Percentiles rank a stretch among this genome's conserved stretches.
Conservation (phyloP, 2,113 vertebrate species). For the Anoura caudifer region DNA sequence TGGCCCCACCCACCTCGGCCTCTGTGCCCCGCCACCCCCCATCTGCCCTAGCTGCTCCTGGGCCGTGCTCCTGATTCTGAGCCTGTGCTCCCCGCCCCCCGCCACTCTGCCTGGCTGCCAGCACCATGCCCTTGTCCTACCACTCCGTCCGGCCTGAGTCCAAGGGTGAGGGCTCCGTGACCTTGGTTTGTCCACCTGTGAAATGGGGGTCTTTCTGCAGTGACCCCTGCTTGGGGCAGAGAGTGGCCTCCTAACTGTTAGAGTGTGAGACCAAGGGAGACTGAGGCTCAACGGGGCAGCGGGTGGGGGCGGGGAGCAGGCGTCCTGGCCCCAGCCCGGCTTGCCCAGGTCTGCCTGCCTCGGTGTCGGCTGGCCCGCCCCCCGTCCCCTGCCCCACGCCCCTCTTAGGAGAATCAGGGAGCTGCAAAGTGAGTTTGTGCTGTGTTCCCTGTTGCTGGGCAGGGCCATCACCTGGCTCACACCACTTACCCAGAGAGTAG, state of each 20-base stretch:
- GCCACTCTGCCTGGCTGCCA: background rate
- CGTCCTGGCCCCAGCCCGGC: background rate
- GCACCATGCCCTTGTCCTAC: background rate
- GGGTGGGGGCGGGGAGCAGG: background rate
- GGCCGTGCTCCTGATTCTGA: background rate
- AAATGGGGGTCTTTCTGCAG: background rate
- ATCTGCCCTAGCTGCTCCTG: background rate
- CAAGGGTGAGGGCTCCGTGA: background rate
- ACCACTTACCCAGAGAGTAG: background rate
- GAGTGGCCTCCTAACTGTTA: background rate
- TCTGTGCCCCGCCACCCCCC: background rate
- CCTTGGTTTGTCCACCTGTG: background rate
- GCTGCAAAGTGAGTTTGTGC: conserved; percentile 13
- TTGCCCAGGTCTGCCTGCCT: background rate
- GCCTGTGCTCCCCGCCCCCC: background rate
- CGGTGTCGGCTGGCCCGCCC: background rate
- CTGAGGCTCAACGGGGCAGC: background rate
- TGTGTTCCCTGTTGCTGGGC: background rate
- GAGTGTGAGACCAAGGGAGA: background rate
- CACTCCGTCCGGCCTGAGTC: background rate
- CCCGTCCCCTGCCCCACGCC: too few species aligned
- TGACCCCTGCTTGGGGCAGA: background rate
- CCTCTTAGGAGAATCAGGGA: conserved; percentile 28
- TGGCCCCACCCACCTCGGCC: background rate
- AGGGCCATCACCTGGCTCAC: background rate